Percentiles rank a stretch among this genome's conserved stretches.
These are phyloP conservation scores for Nasalis larvatus DNA, from an alignment of 2,113 vertebrate genomes.

Conservation along the genomic window DNA sequence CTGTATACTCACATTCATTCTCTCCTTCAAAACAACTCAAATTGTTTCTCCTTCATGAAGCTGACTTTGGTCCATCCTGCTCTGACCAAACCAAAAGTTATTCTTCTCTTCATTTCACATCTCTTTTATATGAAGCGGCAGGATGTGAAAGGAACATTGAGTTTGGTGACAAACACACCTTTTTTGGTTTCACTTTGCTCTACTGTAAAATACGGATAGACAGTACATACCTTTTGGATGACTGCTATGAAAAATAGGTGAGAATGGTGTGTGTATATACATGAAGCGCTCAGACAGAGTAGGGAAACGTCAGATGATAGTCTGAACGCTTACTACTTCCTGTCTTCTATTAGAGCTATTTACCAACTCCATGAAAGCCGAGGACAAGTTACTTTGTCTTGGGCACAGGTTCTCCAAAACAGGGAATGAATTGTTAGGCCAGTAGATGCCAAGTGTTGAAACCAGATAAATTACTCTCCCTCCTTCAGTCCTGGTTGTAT, in stretches of 20 bases:
- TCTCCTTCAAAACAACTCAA: background rate
- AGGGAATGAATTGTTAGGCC: background rate
- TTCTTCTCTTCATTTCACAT: background rate
- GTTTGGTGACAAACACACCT: background rate
- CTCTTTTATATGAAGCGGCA: background rate
- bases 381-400: background rate
- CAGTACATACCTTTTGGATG: background rate
- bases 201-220: background rate
- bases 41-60: background rate
- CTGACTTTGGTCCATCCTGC: background rate
- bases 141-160: background rate
- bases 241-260: background rate
- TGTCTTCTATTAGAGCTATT: background rate
- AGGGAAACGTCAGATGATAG: background rate
- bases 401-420: background rate
- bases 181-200: background rate
- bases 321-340: background rate
- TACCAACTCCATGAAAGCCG: background rate
- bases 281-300: background rate
- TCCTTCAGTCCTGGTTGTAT: background rate
- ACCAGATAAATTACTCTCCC: background rate
- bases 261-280: background rate
- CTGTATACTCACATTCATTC: background rate
- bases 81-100: background rate
- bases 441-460: background rate